These are phyloP conservation scores for Suncus etruscus DNA, from an alignment of 2,113 vertebrate genomes.

Conservation along the genomic window DNA sequence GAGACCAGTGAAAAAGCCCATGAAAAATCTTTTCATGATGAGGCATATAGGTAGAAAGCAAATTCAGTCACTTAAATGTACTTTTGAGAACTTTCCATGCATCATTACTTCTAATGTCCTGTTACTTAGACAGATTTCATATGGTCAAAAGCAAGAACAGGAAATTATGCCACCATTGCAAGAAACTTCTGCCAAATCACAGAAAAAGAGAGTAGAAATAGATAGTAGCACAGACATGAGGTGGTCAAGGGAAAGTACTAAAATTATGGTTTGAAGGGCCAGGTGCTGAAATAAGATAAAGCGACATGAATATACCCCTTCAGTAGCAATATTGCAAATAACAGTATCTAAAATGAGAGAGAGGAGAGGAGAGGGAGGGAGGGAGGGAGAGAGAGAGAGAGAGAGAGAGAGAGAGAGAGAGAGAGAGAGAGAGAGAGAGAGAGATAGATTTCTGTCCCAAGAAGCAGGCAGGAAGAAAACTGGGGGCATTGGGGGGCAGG, in stretches of 20 bases:
- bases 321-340: no score
- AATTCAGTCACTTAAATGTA: not conserved
- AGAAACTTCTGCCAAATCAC: not conserved
- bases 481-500: no score
- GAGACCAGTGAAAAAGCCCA: not conserved
- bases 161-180: not conserved
- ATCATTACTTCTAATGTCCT: not conserved
- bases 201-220: not conserved
- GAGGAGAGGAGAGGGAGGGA: no score
- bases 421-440: no score
- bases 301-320: no score
- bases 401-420: no score
- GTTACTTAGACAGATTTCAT: not conserved
- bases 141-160: not conserved
- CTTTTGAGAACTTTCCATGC: not conserved
- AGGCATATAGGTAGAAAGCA: not conserved
- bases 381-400: no score
- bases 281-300: no score
- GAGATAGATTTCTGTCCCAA: no score
- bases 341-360: no score
- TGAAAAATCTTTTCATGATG: not conserved
- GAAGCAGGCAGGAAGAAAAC: no score
- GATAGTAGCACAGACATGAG: not conserved
- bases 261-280: not conserved
- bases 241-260: not conserved